phyloP scores from a whole-genome alignment of 2,797 vertebrate genomes.

The Sebastes wilsoni region DNA sequence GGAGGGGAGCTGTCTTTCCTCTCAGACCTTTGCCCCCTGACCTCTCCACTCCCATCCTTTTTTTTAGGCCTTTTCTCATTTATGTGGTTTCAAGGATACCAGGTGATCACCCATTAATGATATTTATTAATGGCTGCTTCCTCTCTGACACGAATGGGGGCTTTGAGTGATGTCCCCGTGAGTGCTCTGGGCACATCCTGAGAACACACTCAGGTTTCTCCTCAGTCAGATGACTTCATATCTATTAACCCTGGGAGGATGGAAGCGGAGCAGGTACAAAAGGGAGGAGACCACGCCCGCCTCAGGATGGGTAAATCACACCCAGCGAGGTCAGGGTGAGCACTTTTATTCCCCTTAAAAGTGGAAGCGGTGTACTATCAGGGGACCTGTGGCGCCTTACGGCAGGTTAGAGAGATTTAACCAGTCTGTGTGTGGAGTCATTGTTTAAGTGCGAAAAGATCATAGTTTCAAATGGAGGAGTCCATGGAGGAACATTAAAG shows the following conservation, averaged over 20 bases:
- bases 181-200: conserved; percentile 80
- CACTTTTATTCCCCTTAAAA: conserved; percentile 81
- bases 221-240: conserved; percentile 83
- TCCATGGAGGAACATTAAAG: conserved; percentile 38
- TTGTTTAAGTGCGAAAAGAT: conserved; percentile 57
- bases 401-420: conserved; percentile 66
- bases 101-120: conserved; percentile 82
- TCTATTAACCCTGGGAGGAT: conserved; percentile 81
- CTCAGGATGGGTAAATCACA: conserved; percentile 82
- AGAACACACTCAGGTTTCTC: conserved; percentile 76
- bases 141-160: conserved; percentile 61
- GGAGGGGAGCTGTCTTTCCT: conserved; percentile 57
- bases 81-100: conserved; percentile 72
- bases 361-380: conserved; percentile 70
- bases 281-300: conserved; percentile 66
- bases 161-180: conserved; percentile 77
- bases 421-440: conserved; percentile 67
- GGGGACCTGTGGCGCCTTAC: conserved; percentile 71
- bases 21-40: conserved; percentile 71
- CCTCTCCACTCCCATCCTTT: conserved; percentile 65
- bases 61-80: conserved; percentile 65
- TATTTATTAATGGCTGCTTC: conserved; percentile 81
- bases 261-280: conserved; percentile 74
- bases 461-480: conserved; percentile 48
- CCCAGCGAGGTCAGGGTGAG: conserved; percentile 73